Conservation (phyloP, 2,113 vertebrate genomes). For the Charina bottae region DNA sequence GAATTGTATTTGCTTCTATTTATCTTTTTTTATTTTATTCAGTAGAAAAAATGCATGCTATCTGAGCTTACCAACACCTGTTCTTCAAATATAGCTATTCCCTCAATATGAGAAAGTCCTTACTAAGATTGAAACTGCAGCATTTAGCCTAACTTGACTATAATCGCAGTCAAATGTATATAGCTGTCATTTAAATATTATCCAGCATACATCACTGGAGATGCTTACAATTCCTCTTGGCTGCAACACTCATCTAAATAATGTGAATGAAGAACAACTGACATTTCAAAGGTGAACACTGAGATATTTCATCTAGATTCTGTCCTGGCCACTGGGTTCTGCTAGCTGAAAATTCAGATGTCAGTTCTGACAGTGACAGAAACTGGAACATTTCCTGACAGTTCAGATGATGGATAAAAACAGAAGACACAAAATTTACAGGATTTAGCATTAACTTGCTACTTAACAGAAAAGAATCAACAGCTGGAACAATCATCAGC, state of each 20-base stretch:
- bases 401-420: conserved; percentile 29
- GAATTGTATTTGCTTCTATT: neutral
- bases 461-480: conserved; percentile 31
- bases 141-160: conserved; percentile 23
- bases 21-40: neutral
- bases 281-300: neutral
- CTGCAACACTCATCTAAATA: neutral
- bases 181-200: neutral
- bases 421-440: conserved; percentile 1
- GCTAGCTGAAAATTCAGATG: conserved; percentile 6
- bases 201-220: neutral
- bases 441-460: conserved; percentile 6
- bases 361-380: neutral
- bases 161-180: neutral
- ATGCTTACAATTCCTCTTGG: neutral
- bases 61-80: neutral
- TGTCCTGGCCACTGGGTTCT: neutral
- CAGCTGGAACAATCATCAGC: conserved; percentile 4
- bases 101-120: neutral
- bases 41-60: neutral
- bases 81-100: neutral
- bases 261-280: rapidly evolving
- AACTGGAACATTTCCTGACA: neutral
- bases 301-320: conserved; percentile 18
- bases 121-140: neutral